Base-by-base conservation (phyloP, 1,140 invertebrate species). In the Drosophila ficusphila region DNA sequence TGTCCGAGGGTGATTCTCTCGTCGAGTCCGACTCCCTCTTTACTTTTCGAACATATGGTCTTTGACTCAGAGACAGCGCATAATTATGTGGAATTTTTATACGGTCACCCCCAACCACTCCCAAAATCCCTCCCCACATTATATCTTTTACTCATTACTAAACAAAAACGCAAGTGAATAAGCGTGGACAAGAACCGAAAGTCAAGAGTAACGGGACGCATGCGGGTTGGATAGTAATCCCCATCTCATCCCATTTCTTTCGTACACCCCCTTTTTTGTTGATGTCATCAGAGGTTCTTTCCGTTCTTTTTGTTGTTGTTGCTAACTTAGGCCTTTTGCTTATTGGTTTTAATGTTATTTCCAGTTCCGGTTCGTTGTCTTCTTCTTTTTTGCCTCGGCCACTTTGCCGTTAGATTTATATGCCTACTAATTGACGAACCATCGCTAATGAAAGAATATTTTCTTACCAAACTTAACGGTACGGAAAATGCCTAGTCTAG, bases 101-200 rank as follows among this genome's bases (percentile, higher is more conserved):
- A 7, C 16, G n/a, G 21, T 11, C 42, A 38, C 14, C 16, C 14
- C 14, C 31, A 39, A 38, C 12, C 46, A 38, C 33, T 12, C 23
- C 18, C 33, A 5, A 36, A 36, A 34, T 38, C 34, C 33, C 42
- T 25, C 27, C 33, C 31, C 33, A 14, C 31, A 9, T 16, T 8
- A 23, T 16, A 21, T 25, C 9, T 42, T 44, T 44, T 8, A 25
- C 31, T 54, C 44, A 70, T 48, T 41, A 69, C 42, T 12, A 23
- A 72, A 72, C 36, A 70, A 86, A 86, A 86, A 73, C 77, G 81
- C 56, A 88, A 86, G 82, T 86, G 81, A 85, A 74, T 81, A 81
- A 85, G 76, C 81, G 27, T 46, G 49, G 76, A 85, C 79, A 76
- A 76, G 67, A 76, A 79, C 76, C 79, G 27, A 36, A 44, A 36